Evolutionary conservation across 2,888 invertebrate species (phyloP).

Genomic region (Ceratothoa steindachneri): DNA sequence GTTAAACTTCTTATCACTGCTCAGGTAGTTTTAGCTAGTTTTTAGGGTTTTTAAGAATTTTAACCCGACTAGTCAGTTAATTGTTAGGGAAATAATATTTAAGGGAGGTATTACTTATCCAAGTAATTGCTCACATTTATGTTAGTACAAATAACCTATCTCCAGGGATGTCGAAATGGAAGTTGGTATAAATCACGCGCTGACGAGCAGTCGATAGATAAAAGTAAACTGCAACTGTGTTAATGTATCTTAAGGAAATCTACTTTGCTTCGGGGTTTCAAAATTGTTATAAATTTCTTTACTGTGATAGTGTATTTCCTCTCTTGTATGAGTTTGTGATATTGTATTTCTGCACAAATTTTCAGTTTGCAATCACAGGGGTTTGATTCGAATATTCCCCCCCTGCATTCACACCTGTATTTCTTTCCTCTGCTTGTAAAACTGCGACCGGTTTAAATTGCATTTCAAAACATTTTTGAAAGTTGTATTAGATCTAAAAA

Average conservation of each 20-base stretch:
- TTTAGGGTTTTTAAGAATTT: constrained; percentile 5
- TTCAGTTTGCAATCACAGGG: background rate
- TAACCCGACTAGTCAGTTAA: background rate
- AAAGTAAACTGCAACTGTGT: background rate
- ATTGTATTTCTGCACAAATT: background rate
- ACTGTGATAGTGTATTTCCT: background rate
- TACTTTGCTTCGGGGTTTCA: background rate
- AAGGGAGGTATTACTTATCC: background rate
- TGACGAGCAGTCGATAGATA: no score
- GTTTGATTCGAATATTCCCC: no score
- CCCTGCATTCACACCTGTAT: no score
- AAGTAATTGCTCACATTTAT: constrained; percentile 8
- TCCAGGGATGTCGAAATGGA: background rate
- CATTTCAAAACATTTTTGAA: no score
- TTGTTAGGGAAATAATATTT: background rate
- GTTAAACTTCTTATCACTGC: background rate
- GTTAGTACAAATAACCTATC: constrained; percentile 1
- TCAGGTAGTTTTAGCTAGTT: constrained; percentile 12
- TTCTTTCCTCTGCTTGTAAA: no score
- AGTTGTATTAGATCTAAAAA: no score
- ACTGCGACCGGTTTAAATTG: no score
- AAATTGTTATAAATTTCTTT: background rate
- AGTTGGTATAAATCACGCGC: background rate
- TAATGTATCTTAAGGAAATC: background rate
- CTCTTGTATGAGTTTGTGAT: background rate